phyloP scores from a whole-genome alignment of 1,140 invertebrate species.

The Chymomyza costata region DNA sequence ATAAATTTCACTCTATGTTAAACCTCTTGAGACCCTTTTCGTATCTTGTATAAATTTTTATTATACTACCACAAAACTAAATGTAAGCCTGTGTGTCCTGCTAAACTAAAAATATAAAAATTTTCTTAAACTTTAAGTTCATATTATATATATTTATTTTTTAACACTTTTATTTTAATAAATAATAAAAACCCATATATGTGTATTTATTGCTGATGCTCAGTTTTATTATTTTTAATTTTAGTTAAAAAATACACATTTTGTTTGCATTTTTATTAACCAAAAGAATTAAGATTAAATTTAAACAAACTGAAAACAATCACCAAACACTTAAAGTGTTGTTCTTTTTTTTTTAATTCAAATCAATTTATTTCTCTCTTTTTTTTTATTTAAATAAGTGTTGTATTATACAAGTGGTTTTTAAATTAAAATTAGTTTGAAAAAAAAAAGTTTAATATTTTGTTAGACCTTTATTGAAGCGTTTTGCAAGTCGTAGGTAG shows the following conservation, averaged over 20 bases:
- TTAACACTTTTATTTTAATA: conserved; percentile 8
- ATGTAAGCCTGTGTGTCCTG: conserved; percentile 41
- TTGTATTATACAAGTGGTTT: conserved; percentile 55
- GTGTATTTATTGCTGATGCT: conserved; percentile 51
- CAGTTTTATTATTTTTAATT: conserved; percentile 37
- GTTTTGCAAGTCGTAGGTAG: conserved; percentile 52
- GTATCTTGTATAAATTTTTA: conserved; percentile 53
- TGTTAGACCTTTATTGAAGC: conserved; percentile 33
- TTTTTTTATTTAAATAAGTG: conserved; percentile 31
- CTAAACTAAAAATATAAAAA: conserved; percentile 13
- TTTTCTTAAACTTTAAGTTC: conserved; percentile 28
- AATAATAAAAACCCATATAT: conserved; percentile 30
- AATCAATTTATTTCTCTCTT: not conserved
- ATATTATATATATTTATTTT: conserved; percentile 15
- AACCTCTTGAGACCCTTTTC: conserved; percentile 14
- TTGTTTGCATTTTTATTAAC: conserved; percentile 38
- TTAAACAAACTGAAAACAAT: conserved; percentile 1
- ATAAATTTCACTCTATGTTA: not conserved
- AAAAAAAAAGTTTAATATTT: conserved; percentile 18
- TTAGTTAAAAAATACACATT: not conserved
- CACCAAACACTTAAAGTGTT: conserved; percentile 6
- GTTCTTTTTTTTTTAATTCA: conserved; percentile 1
- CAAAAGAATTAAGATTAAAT: not conserved
- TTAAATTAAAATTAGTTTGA: conserved; percentile 35
- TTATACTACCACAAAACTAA: conserved; percentile 20